Evolutionary conservation across 2,888 invertebrate genomes (phyloP), one percentile per base, ranked within the genome.

Genomic region (Leptopilina syphax): DNA sequence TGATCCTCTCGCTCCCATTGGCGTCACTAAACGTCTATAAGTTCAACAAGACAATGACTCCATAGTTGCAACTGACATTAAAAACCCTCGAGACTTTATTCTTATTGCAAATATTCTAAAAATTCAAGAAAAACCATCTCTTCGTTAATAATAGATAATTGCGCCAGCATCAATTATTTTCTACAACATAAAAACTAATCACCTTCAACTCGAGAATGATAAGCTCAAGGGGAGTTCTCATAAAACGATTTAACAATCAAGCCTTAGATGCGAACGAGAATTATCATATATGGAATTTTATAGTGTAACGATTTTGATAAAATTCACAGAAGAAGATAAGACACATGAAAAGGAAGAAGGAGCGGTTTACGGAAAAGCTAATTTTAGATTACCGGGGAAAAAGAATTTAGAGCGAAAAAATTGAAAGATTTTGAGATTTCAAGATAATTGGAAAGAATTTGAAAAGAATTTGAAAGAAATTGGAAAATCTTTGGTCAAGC

Each of bases 141-240:
- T 67, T 8, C 18, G 18, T n/a, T 18, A n/a, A 50, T 24, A 68
- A 47, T n/a, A 68, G 7, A 68, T 50, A 24, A 65, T 27, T 47
- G 18, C 44, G 18, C 6, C 3, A 12, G 12, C 1, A 18, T 60
- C 50, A 54, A 54, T 27, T 70, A 54, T 54, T 27, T 54, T 5
- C 41, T 8, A 44, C 8, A 5, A n/a, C 73, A 27, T 57, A 73
- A 73, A 73, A 73, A 73, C 2, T 73, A 73, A 73, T 73, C 70
- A 54, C 27, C 1, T 27, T 73, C 54, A 27, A 34, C 70, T 27
- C 8, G 12, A 50, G 6, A 73, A 3, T n/a, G 73, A 73, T 73
- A 73, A 73, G 73, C 57, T n/a, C n/a, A n/a, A 70, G 68, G 34
- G 47, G 24, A 47, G 10, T n/a, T 70, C 50, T 47, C 10, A 67